Base-by-base conservation (phyloP, 2,797 vertebrate genomes). In the Lepilemur ruficaudatus region DNA sequence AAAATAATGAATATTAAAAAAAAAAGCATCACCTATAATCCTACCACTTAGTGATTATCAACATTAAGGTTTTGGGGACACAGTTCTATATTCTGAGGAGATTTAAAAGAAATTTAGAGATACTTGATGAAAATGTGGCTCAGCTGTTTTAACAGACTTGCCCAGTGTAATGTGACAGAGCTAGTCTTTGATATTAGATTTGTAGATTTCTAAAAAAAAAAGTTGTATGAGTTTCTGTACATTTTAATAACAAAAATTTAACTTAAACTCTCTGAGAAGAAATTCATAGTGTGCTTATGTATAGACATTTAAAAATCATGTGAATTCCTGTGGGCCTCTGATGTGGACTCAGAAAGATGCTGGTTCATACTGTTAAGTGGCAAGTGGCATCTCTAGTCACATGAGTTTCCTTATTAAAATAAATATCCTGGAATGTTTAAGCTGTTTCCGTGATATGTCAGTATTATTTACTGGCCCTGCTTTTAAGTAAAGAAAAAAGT, bases 191-290 rank as follows among this genome's bases (percentile, higher is more conserved):
- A 63, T n/a, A n/a, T 0, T 67, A 43, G 67, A 63, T 70, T 79
- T 89, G 32, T 80, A 87, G 48, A 50, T 88, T 83, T 73, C 61
- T 3, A 28, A 70, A 65, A 65, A 73, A 46, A 75, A 25, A 75
- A 72, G 17, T 80, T 86, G 59, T 32, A 35, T 87, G 75, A 97
- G 25, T 86, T 93, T 95, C 15, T 94, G 1, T 72, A 67, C 38
- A 61, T 76, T 93, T 93, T 81, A 92, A 41, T 92, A 57, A 59
- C 84, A 84, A 87, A 93, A 86, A 82, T 83, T 78, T 82, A 81
- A 55, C 32, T 94, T 81, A 72, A 93, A 89, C 83, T 67, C 35
- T 85, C 41, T 85, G 23, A 92, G 79, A 88, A 85, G 57, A 81
- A 95, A 89, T 41, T 14, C 2, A 38, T 41, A 43, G 8, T 83